Conservation (phyloP, 2,113 vertebrate genomes). For the Hypanus sabinus region DNA sequence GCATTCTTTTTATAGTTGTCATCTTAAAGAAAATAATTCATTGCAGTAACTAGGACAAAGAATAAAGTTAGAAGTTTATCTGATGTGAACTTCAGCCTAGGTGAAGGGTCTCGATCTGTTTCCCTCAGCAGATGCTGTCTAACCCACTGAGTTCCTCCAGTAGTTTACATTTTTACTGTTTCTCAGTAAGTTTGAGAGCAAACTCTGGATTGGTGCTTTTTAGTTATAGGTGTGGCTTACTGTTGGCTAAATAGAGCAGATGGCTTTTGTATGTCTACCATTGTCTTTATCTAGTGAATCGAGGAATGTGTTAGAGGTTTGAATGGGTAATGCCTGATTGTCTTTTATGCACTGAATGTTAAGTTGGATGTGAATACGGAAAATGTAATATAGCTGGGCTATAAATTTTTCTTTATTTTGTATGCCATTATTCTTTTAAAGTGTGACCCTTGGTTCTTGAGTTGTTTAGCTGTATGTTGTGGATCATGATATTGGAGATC, state of each 20-base stretch:
- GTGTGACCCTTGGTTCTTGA: too few relatives aligned
- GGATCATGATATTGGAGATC: too few relatives aligned
- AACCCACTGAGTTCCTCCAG: too few relatives aligned
- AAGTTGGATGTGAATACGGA: background rate
- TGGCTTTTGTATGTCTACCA: background rate
- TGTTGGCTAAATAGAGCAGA: background rate
- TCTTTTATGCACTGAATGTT: background rate
- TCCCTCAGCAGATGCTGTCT: too few relatives aligned
- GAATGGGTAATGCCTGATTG: background rate
- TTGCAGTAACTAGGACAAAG: background rate
- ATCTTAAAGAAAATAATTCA: background rate
- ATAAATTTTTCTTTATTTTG: too few relatives aligned
- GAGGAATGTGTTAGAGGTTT: background rate
- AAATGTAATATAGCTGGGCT: background rate
- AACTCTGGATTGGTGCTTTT: background rate
- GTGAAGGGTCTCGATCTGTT: too few relatives aligned
- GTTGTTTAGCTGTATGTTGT: too few relatives aligned
- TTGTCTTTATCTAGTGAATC: background rate
- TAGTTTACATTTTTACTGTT: background rate
- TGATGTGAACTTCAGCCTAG: too few relatives aligned
- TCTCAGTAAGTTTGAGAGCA: background rate
- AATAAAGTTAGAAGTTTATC: background rate
- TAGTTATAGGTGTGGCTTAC: background rate
- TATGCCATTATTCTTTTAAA: too few relatives aligned
- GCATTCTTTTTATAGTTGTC: background rate